Evolutionary conservation across 2,888 invertebrate genomes (phyloP).

Genomic region (Venusia cambrica): DNA sequence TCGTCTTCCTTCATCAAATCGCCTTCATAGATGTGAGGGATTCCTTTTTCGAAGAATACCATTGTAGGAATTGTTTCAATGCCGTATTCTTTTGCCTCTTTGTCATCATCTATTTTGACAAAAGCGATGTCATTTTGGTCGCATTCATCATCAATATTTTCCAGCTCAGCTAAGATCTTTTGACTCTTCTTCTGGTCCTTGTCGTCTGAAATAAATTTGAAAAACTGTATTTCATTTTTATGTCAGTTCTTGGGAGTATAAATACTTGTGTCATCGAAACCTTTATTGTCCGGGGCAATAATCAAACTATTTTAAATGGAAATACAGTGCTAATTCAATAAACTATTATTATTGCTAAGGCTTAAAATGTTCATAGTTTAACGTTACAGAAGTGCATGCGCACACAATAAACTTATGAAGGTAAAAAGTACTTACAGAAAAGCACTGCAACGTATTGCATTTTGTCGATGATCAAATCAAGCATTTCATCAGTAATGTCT

Average conservation of each 20-base stretch:
- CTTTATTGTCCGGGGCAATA: constrained; percentile 18
- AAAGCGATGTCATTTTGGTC: constrained; percentile 95
- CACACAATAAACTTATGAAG: neutral
- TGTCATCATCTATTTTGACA: constrained; percentile 94
- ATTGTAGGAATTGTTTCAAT: constrained; percentile 91
- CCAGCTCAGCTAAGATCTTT: constrained; percentile 90
- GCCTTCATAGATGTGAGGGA: constrained; percentile 89
- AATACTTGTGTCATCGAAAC: constrained; percentile 34
- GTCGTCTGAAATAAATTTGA: constrained; percentile 85
- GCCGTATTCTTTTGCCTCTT: constrained; percentile 94
- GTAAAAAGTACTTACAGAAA: constrained; percentile 86
- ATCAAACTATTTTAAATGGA: too few relatives aligned
- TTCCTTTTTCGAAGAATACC: constrained; percentile 87
- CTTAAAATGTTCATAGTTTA: too few relatives aligned
- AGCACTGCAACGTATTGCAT: constrained; percentile 94
- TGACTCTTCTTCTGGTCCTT: constrained; percentile 95
- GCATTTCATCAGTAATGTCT: constrained; percentile 96
- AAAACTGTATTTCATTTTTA: constrained; percentile 77
- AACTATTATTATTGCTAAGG: too few relatives aligned
- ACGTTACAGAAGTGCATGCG: too few relatives aligned
- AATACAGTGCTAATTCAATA: too few relatives aligned
- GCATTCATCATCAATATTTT: constrained; percentile 96
- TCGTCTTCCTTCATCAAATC: constrained; percentile 95
- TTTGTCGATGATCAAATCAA: constrained; percentile 92
- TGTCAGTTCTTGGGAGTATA: constrained; percentile 67